Conservation (phyloP, 2,888 invertebrate genomes). For the Drosophila helvetica region DNA sequence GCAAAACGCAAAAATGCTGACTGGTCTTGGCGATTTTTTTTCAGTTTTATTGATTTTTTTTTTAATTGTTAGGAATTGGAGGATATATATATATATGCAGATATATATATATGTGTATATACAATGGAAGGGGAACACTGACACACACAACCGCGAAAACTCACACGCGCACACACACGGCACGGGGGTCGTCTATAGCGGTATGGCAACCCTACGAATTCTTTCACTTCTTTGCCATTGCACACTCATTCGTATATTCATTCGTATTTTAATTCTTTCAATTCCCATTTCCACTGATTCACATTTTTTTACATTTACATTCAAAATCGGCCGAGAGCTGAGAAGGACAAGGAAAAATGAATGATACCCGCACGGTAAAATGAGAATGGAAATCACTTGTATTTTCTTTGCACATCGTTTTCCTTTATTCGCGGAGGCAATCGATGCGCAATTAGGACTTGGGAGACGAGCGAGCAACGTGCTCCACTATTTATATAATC, state of each 20-base stretch:
- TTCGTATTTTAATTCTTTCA: conserved; percentile 63
- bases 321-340: conserved; percentile 46
- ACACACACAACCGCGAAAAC: conserved; percentile 48
- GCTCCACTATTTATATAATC: conserved; percentile 72
- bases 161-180: conserved; percentile 39
- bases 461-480: conserved; percentile 52
- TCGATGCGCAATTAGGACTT: conserved; percentile 74
- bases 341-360: neutral
- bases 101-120: conserved; percentile 27
- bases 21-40: conserved; percentile 19
- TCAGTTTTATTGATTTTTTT: conserved; percentile 29
- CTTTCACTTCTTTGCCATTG: conserved; percentile 76
- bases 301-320: conserved; percentile 70
- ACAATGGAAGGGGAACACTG: conserved; percentile 38
- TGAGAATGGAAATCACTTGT: conserved; percentile 25
- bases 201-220: conserved; percentile 73
- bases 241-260: conserved; percentile 77
- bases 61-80: conserved; percentile 59
- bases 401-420: conserved; percentile 23
- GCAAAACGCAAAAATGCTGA: conserved; percentile 48
- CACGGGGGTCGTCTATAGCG: conserved; percentile 16
- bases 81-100: conserved; percentile 30
- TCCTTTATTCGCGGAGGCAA: conserved; percentile 41
- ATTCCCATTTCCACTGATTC: conserved; percentile 60
- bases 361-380: conserved; percentile 26